These are phyloP conservation scores for Holcopasites calliopsidis DNA, from an alignment of 1,140 invertebrate genomes.

Conservation along the genomic window DNA sequence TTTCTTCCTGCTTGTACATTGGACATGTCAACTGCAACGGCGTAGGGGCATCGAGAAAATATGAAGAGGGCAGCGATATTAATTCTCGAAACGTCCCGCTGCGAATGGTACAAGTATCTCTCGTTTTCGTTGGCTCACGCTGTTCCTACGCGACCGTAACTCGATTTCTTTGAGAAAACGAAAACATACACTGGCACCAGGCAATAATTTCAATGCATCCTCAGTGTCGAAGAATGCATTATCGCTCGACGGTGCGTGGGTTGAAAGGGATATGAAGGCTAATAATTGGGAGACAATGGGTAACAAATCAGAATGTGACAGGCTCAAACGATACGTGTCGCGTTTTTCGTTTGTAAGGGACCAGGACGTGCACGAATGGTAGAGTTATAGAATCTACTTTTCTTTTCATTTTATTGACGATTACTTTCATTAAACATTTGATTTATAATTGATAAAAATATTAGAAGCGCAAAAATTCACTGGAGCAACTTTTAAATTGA, in stretches of 20 bases:
- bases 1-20: constrained; percentile 2
- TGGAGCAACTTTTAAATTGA: too few relatives aligned
- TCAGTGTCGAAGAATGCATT: background rate
- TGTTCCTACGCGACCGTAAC: constrained; percentile 10
- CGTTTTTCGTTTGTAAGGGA: too few relatives aligned
- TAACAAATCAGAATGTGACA: background rate
- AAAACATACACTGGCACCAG: background rate
- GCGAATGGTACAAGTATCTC: constrained; percentile 39
- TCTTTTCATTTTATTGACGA: too few relatives aligned
- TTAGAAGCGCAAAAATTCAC: too few relatives aligned
- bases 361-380: too few relatives aligned
- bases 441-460: too few relatives aligned
- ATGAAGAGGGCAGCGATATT: constrained; percentile 43
- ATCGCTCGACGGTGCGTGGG: background rate
- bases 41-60: constrained; percentile 23
- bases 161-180: too few relatives aligned
- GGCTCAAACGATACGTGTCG: too few relatives aligned
- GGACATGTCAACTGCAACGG: constrained; percentile 16
- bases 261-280: background rate
- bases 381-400: too few relatives aligned
- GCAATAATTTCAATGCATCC: constrained; percentile 8
- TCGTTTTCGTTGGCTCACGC: constrained; percentile 35
- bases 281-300: background rate
- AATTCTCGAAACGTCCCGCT: constrained; percentile 49
- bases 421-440: too few relatives aligned